Evolutionary conservation across 2,888 invertebrate genomes (phyloP), one percentile per base, ranked within the genome.

Genomic region (Sceliomorpha sp.): DNA sequence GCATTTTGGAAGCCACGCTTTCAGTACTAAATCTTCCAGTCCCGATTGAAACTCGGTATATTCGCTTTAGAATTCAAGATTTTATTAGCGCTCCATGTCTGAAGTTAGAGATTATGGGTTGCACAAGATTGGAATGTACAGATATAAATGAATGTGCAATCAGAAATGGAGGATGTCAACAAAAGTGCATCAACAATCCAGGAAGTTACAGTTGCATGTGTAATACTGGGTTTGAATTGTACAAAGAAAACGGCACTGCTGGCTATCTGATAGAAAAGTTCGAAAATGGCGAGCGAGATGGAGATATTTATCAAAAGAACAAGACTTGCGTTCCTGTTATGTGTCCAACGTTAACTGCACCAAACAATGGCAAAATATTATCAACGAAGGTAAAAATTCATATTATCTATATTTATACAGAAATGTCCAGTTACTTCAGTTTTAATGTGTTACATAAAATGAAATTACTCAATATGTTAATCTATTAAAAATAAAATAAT

Each of bases 271-370:
- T 98, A 48, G 95, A 95, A 78, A 89, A 90, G 53, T 93, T 93
- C 0, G 98, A 99, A 90, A 94, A 93, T 50, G 98, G 99, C 2
- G 91, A 93, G 69, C 91, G 95, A 62, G 96, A 97, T 80, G 97
- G 96, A 0, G 98, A 98, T 83, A 91, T 94, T 0, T 95, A 94
- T 85, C 95, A 96, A 85, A 92, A 94, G 76, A 98, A 98, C 86
- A 98, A 98, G 89, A 96, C 98, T 20, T 98, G 98, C 88, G 98
- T 98, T 7, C 96, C 96, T 0, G 91, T 97, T 1, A 96, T 96
- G 95, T 98, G 97, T 75, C 95, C 96, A 2, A 87, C 90, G 1
- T 85, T 97, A 31, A 86, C 90, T 20, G 90, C 94, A 1, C 97
- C 97, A 0, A 96, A 96, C 86, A 96, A 97, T 86, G 97, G 97